Evolutionary conservation across 2,888 invertebrate genomes (phyloP), one percentile per base, ranked within the genome.

Genomic region (Priocnemis perturbator): DNA sequence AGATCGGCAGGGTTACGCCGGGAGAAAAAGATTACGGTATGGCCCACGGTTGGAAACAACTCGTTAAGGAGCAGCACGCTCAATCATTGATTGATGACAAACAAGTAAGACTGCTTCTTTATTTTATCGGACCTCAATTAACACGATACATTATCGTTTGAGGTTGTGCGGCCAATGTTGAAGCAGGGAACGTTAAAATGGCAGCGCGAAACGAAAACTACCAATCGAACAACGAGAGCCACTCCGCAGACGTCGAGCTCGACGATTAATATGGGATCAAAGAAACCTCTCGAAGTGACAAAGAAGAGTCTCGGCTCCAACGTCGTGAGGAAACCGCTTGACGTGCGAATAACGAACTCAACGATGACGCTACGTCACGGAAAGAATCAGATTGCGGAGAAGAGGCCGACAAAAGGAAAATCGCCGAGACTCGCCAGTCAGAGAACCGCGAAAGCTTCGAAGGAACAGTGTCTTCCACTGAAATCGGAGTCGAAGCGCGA

Each of bases 11-110:
- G 20, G 62, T 63, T 4, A 60, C 19, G 0, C 58, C 30, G 30
- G 45, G 66, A 53, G 75, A 81, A 26, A 72, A 20, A 9, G 44
- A 69, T 15, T 60, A 67, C 21, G 66, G 50, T 17, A 68, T 30
- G 57, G 23, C 75, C 14, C 69, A 56, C 30, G 74, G 73, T 44
- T 84, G 83, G 84, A 81, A 81, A 26, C 69, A 77, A 59, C 52
- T 83, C 0, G 73, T 81, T 2, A 78, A 78, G 57, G 73, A 74
- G 50, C 67, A 67, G 7, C 65, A 78, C 56, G 58, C 77, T 59
- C 64, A 69, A 37, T 47, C 59, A 55, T 57, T 65, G 21, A 37
- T 64, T 0, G 69, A 56, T 37, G 59, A 64, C 9, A 60, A 57
- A 48, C 73, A 66, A 62, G 79, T 76, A 67, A 2, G 20, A 37